Evolutionary conservation across 2,888 invertebrate species (phyloP), one percentile per base, ranked within the genome.

Genomic region (Cheilosia urbana): DNA sequence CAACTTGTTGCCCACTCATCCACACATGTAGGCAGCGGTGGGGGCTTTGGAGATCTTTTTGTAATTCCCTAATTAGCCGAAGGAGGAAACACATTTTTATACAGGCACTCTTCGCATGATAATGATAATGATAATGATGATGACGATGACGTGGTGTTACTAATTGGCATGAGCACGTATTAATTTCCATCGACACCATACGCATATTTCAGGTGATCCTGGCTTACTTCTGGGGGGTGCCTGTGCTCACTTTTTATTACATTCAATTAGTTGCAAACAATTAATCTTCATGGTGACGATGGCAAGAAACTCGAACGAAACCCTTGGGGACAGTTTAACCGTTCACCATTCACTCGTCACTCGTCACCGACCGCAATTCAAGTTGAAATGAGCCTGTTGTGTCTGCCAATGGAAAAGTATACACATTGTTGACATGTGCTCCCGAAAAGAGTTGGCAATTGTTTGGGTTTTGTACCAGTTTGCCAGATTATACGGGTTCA

Each of bases 381-480:
- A 42, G 60, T 4, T 37, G 11, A 37, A 19, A 76, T 68, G 58
- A 57, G 66, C 55, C 51, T 66, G 51, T 58, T 62, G 21, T 73
- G 57, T 73, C 66, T 80, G 66, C 45, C 72, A 60, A 68, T 60
- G 60, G 47, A 73, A 45, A 53, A 58, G 45, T 34, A 37, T 37
- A 37, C 11, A 30, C 24, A 53, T 75, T 66, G 72, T 72, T 80
- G 80, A 76, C 76, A 85, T 77, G 58, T 62, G 49, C 60, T 66
- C 30, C 62, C 37, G 40, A 72, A 77, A 81, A 77, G 80, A 66
- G 76, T 72, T 81, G 72, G 68, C 76, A 85, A 77, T 80, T 85
- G 80, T 81, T 76, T 85, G 80, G 76, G 51, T 85, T 69, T 40
- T 42, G 34, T 55, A 34, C 34, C 17, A 66, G 19, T 71, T 55